Evolutionary conservation across 2,888 invertebrate genomes (phyloP).

Genomic region (Amblyjoppa fuscipennis): DNA sequence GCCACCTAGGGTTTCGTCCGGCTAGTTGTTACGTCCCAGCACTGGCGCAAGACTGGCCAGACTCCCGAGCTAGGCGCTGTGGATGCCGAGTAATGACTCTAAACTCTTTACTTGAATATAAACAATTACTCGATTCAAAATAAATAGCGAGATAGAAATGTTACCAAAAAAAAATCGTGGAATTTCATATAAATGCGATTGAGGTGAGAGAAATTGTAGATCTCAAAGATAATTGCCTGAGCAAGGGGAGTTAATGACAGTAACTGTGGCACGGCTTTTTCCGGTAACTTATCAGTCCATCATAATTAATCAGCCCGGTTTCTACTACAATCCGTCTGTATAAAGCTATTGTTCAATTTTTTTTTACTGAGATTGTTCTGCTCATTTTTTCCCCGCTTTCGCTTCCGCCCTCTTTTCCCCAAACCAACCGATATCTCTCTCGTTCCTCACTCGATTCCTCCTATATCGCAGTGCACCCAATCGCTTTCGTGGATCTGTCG

Average conservation of each 20-base stretch:
- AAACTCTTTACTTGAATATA: too few species aligned
- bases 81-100: too few species aligned
- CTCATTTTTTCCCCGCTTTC: not conserved
- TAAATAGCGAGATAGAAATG: too few species aligned
- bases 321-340: not conserved
- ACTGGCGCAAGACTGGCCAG: too few species aligned
- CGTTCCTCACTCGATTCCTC: slow-evolving; percentile 44
- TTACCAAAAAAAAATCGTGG: too few species aligned
- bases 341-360: not conserved
- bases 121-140: too few species aligned
- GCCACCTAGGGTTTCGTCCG: too few species aligned
- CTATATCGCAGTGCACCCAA: slow-evolving; percentile 65
- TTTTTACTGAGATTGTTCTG: not conserved
- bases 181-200: too few species aligned
- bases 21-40: too few species aligned
- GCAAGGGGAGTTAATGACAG: not conserved
- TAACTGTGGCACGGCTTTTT: not conserved
- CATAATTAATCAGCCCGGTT: not conserved
- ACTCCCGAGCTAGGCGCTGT: too few species aligned
- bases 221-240: too few species aligned
- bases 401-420: not conserved
- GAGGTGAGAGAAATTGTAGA: too few species aligned
- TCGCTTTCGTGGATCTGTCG: slow-evolving; percentile 62
- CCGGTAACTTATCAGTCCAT: not conserved
- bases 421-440: slow-evolving; percentile 43